These are phyloP conservation scores for Zaprionus camerounensis DNA, from an alignment of 1,140 invertebrate species.

Conservation along the genomic window DNA sequence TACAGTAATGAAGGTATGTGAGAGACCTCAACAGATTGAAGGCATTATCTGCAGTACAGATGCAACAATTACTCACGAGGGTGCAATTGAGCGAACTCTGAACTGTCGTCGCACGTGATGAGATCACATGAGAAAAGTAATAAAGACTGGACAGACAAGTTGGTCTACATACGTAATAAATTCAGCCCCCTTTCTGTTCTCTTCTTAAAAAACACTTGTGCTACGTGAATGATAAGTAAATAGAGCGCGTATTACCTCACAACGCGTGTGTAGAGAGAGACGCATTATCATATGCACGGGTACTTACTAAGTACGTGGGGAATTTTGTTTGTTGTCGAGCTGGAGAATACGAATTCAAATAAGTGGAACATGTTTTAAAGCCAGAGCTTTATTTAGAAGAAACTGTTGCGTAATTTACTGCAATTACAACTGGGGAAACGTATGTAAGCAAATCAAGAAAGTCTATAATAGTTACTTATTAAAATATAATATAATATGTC, in stretches of 20 bases:
- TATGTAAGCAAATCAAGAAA: not conserved
- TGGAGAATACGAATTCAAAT: not conserved
- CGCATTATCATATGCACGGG: not conserved
- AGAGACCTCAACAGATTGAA: not conserved
- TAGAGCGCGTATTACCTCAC: not conserved
- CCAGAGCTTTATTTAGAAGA: not conserved
- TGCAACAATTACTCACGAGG: not conserved
- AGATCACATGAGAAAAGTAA: not conserved
- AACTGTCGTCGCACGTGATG: not conserved
- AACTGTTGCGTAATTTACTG: not conserved
- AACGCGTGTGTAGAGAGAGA: not conserved
- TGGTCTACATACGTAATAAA: not conserved
- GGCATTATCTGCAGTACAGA: not conserved
- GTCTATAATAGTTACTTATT: too few species aligned
- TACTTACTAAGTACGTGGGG: conserved; percentile 3
- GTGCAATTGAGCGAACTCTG: not conserved
- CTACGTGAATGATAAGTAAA: conserved; percentile 1
- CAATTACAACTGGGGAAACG: not conserved
- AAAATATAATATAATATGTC: too few species aligned
- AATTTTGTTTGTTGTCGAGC: not conserved
- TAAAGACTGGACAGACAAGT: not conserved
- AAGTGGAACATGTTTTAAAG: conserved; percentile 1
- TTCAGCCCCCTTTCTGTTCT: too few species aligned
- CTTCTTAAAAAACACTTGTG: conserved; percentile 1
- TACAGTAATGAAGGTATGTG: not conserved